These are phyloP conservation scores for Nomada lathburiana DNA, from an alignment of 2,888 invertebrate species.

Conservation along the genomic window DNA sequence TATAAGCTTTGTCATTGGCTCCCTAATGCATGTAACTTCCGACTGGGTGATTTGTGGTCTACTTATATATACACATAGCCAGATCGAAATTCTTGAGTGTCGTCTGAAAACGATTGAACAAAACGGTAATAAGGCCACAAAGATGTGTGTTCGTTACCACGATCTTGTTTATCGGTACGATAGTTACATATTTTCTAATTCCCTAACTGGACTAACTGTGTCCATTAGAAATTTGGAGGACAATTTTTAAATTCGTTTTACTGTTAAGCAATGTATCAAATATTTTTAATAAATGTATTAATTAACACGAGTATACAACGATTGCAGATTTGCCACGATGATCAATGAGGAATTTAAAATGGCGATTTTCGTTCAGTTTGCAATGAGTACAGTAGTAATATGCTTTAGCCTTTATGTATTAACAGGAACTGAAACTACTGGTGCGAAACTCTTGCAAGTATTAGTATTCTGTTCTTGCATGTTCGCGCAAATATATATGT, in stretches of 20 bases:
- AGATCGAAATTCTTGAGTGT: constrained; percentile 54
- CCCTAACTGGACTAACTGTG: not conserved
- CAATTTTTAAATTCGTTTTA: not conserved
- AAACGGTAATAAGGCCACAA: not conserved
- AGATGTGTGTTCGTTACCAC: constrained; percentile 36
- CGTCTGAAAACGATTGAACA: constrained; percentile 36
- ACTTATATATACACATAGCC: constrained; percentile 40
- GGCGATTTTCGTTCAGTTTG: constrained; percentile 55
- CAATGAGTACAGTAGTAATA: constrained; percentile 43
- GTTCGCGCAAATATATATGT: constrained; percentile 62
- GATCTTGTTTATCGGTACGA: constrained; percentile 45
- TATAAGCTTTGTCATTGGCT: not conserved
- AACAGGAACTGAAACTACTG: constrained; percentile 28
- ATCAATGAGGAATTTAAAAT: constrained; percentile 45
- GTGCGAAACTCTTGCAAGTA: constrained; percentile 35
- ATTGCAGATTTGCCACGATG: constrained; percentile 30
- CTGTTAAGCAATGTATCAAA: not conserved
- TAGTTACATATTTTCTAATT: not conserved
- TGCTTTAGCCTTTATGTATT: constrained; percentile 63
- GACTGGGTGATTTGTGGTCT: constrained; percentile 55
- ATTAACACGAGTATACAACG: not conserved
- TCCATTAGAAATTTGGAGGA: no score
- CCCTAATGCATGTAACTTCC: constrained; percentile 38
- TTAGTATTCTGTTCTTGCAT: constrained; percentile 52
- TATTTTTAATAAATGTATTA: no score